A percentile compares a stretch with the other conserved stretches of the same genome.
These are phyloP conservation scores for Ectropis grisescens DNA, from an alignment of 1,140 invertebrate genomes.

Conservation along the genomic window DNA sequence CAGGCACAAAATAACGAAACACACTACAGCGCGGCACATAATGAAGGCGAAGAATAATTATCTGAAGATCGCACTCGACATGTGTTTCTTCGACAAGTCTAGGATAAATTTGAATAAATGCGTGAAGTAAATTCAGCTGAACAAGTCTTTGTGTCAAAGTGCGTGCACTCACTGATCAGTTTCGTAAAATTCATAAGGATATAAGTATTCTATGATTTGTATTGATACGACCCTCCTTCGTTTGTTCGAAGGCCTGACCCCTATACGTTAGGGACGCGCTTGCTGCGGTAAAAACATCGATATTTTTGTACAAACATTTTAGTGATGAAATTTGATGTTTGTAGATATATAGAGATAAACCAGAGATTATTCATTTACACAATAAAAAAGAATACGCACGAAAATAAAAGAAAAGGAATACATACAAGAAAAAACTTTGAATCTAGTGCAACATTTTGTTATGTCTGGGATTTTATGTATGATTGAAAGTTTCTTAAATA, in stretches of 20 bases:
- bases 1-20: conserved; percentile 20
- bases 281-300: conserved; percentile 3
- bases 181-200: conserved; percentile 38
- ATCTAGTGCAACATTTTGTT: too few relatives aligned
- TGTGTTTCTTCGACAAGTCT: conserved; percentile 21
- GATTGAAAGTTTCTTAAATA: too few relatives aligned
- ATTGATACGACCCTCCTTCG: conserved; percentile 35
- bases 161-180: conserved; percentile 30
- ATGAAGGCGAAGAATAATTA: conserved; percentile 21
- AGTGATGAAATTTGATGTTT: too few relatives aligned
- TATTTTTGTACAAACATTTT: not conserved
- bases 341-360: too few relatives aligned
- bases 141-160: conserved; percentile 28
- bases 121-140: too few relatives aligned
- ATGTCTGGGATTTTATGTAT: too few relatives aligned
- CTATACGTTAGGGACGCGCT: conserved; percentile 43
- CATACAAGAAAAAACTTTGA: too few relatives aligned
- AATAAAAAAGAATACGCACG: too few relatives aligned
- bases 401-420: too few relatives aligned
- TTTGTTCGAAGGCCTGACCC: conserved; percentile 53
- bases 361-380: too few relatives aligned
- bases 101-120: conserved; percentile 20
- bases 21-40: conserved; percentile 33
- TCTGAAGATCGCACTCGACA: conserved; percentile 21
- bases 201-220: conserved; percentile 59